phyloP scores from a whole-genome alignment of 37 sponge, comb jelly and placozoan species.

The Halisarca cf. caerulea region DNA sequence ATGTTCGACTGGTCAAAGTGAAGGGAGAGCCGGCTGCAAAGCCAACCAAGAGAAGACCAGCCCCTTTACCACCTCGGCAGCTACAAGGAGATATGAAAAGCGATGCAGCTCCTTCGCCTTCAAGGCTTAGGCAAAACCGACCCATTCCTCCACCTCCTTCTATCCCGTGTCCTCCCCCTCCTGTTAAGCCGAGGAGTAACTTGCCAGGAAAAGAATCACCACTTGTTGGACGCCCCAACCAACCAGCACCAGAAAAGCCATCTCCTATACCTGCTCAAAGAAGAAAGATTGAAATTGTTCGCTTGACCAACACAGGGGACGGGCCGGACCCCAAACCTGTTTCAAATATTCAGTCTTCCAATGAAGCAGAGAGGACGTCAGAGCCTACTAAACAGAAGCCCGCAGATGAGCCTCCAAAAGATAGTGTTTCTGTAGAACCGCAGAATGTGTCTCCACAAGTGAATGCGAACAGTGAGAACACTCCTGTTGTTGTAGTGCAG shows the following conservation, averaged over 20 bases:
- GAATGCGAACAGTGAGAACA: background rate
- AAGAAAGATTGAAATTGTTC: background rate
- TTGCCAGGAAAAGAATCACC: background rate
- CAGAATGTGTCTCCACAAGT: no score
- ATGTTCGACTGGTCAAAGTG: no score
- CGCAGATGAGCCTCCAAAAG: no score
- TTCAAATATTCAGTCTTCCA: background rate
- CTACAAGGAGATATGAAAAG: background rate
- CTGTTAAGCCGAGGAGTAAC: background rate
- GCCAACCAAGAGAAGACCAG: background rate
- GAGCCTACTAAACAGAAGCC: no score
- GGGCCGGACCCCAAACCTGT: background rate
- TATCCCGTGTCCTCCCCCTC: constrained; percentile 27
- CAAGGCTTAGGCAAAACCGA: background rate
- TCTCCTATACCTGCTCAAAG: constrained; percentile 5
- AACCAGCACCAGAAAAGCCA: background rate
- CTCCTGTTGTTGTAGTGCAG: background rate
- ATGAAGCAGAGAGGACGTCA: background rate
- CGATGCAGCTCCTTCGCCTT: background rate
- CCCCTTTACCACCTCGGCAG: background rate
- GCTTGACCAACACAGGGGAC: background rate
- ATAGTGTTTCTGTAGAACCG: no score
- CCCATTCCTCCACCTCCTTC: constrained; percentile 45
- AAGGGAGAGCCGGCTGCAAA: background rate
- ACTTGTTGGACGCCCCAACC: background rate